Evolutionary conservation across 2,113 vertebrate species (phyloP).

Genomic region (Xyrauchen texanus): DNA sequence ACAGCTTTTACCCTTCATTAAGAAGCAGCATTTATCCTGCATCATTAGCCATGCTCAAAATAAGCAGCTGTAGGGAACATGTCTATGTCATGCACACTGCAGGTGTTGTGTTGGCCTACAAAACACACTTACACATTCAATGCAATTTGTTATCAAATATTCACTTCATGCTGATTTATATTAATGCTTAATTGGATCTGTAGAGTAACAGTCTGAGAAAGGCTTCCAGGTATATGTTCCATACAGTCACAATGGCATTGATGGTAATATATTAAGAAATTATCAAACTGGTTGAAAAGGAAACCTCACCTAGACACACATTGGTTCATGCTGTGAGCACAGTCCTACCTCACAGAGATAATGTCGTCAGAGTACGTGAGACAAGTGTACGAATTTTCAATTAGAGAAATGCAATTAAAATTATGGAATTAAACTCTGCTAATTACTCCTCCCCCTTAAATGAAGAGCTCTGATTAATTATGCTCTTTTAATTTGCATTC

Average conservation of each 20-base stretch:
- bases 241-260: too few species aligned
- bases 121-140: not conserved
- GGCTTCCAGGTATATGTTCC: too few species aligned
- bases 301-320: not conserved
- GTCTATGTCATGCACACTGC: not conserved
- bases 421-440: slow-evolving; percentile 54
- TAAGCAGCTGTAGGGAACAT: slow-evolving; percentile 30
- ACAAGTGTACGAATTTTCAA: slow-evolving; percentile 52
- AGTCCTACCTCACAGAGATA: not conserved
- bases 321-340: not conserved
- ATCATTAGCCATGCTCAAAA: slow-evolving; percentile 42
- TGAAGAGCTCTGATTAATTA: slow-evolving; percentile 53
- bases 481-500: slow-evolving; percentile 60
- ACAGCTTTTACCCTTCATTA: slow-evolving; percentile 41
- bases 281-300: not conserved
- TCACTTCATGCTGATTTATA: not conserved
- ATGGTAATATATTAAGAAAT: too few species aligned
- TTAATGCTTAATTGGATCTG: not conserved
- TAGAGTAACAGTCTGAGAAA: too few species aligned
- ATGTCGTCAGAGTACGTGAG: slow-evolving; percentile 35
- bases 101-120: slow-evolving; percentile 3
- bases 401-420: slow-evolving; percentile 57
- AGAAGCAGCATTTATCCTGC: not conserved
- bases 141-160: not conserved
- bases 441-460: slow-evolving; percentile 50